Percentiles rank a stretch among this genome's conserved stretches.
These are phyloP conservation scores for Pseudomyrmex sp. DNA, from an alignment of 1,140 invertebrate genomes.

Conservation along the genomic window DNA sequence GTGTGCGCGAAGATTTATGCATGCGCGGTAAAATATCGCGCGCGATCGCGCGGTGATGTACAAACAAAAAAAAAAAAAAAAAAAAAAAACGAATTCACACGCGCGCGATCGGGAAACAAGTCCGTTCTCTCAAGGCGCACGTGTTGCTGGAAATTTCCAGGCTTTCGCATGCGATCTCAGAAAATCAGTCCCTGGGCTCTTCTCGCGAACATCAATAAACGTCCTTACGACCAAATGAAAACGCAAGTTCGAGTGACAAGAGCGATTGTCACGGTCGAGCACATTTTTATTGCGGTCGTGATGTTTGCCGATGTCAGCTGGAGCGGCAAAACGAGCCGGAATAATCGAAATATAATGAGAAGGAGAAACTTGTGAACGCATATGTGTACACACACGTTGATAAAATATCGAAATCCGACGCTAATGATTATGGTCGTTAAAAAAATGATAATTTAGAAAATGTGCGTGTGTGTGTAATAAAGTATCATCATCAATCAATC, in stretches of 20 bases:
- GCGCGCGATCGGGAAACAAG: slow-evolving; percentile 42
- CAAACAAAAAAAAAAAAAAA: no score
- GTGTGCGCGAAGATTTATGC: slow-evolving; percentile 25
- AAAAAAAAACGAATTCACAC: slow-evolving; percentile 18
- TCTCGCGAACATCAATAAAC: no score
- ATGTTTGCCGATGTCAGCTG: neutral
- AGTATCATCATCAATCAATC: slow-evolving; percentile 22
- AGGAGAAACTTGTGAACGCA: neutral
- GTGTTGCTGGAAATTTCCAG: slow-evolving; percentile 63
- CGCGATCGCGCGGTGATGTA: slow-evolving; percentile 41
- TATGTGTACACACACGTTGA: no score
- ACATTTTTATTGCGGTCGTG: no score
- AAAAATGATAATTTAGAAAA: neutral
- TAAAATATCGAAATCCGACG: neutral
- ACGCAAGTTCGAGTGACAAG: no score
- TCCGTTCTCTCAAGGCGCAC: slow-evolving; percentile 31
- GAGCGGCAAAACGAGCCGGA: no score
- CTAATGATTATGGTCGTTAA: neutral
- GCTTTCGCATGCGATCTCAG: slow-evolving; percentile 40
- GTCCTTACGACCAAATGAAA: no score
- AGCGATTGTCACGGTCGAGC: no score
- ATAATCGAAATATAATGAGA: neutral
- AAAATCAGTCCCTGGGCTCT: neutral
- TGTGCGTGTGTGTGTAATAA: neutral
- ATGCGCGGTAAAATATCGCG: slow-evolving; percentile 1